Evolutionary conservation across 1,140 invertebrate genomes (phyloP).

Genomic region (Drosophila kohkoa): DNA sequence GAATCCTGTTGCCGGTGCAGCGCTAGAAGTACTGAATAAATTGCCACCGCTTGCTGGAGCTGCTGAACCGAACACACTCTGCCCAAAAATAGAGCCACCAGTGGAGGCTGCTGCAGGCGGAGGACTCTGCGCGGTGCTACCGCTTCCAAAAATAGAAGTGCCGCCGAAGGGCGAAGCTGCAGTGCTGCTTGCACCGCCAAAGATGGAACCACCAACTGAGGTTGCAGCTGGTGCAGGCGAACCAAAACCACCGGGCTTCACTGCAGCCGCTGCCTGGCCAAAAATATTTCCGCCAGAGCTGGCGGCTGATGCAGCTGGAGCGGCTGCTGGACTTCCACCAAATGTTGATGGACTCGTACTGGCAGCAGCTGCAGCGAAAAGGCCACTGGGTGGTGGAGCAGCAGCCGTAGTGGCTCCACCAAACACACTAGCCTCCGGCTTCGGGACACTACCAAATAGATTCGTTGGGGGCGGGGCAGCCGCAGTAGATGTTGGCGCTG

Average conservation of each 20-base stretch:
- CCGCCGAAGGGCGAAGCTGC: constrained; percentile 53
- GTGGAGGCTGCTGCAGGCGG: constrained; percentile 37
- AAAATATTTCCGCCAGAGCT: constrained; percentile 61
- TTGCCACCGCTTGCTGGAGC: constrained; percentile 52
- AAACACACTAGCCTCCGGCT: constrained; percentile 74
- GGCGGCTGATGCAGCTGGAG: constrained; percentile 22
- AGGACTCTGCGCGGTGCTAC: constrained; percentile 37
- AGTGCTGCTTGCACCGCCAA: constrained; percentile 55
- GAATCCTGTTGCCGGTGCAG: constrained; percentile 48
- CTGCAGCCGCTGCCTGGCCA: constrained; percentile 38
- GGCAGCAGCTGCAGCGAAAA: constrained; percentile 66
- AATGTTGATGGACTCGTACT: constrained; percentile 52
- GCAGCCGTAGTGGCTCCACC: constrained; percentile 36
- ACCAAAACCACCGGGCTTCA: constrained; percentile 56
- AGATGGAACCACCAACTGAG: constrained; percentile 66
- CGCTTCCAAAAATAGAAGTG: constrained; percentile 65
- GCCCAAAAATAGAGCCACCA: constrained; percentile 68
- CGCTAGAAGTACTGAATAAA: constrained; percentile 55
- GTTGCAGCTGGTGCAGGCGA: constrained; percentile 10
- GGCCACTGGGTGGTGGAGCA: constrained; percentile 49
- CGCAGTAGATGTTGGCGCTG: constrained; percentile 11
- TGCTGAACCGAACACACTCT: constrained; percentile 60
- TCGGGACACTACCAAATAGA: constrained; percentile 71
- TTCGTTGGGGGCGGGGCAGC: constrained; percentile 38
- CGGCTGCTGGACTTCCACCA: constrained; percentile 36